phyloP scores from a whole-genome alignment of 2,797 vertebrate genomes.

The Protonibea diacanthus region DNA sequence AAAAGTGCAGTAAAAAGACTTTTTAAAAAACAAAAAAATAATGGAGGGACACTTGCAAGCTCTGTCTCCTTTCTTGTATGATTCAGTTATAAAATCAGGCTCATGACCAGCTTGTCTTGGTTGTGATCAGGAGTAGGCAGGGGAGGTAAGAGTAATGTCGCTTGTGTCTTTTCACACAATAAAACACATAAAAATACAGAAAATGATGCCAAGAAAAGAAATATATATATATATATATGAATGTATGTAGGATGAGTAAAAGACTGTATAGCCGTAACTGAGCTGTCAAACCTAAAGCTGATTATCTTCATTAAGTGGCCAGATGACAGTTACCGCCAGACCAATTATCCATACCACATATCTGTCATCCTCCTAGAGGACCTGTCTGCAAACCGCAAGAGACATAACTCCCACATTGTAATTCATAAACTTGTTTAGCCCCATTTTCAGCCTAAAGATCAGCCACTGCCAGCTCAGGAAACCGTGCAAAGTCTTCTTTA shows the following conservation, averaged over 20 bases:
- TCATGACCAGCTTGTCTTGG: slow-evolving; percentile 40
- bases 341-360: slow-evolving; percentile 70
- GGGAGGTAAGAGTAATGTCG: not conserved
- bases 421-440: slow-evolving; percentile 58
- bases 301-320: slow-evolving; percentile 73
- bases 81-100: slow-evolving; percentile 38
- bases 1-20: slow-evolving; percentile 37
- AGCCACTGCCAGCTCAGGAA: slow-evolving; percentile 45
- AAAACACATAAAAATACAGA: slow-evolving; percentile 13
- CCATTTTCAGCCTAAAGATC: slow-evolving; percentile 54
- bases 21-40: slow-evolving; percentile 37
- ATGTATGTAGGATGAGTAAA: slow-evolving; percentile 26
- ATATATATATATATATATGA: no score
- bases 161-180: slow-evolving; percentile 17
- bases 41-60: slow-evolving; percentile 32
- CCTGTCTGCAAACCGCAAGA: slow-evolving; percentile 57
- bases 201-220: not conserved
- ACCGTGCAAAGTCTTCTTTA: slow-evolving; percentile 44
- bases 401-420: slow-evolving; percentile 46
- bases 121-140: slow-evolving; percentile 32
- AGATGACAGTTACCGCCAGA: slow-evolving; percentile 70
- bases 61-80: slow-evolving; percentile 29
- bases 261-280: slow-evolving; percentile 34
- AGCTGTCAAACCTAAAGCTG: slow-evolving; percentile 70
- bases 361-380: slow-evolving; percentile 61